Percentiles rank a stretch among this genome's conserved stretches.
Conservation (phyloP, 2,113 vertebrate genomes). For the Fregetta grallaria region DNA sequence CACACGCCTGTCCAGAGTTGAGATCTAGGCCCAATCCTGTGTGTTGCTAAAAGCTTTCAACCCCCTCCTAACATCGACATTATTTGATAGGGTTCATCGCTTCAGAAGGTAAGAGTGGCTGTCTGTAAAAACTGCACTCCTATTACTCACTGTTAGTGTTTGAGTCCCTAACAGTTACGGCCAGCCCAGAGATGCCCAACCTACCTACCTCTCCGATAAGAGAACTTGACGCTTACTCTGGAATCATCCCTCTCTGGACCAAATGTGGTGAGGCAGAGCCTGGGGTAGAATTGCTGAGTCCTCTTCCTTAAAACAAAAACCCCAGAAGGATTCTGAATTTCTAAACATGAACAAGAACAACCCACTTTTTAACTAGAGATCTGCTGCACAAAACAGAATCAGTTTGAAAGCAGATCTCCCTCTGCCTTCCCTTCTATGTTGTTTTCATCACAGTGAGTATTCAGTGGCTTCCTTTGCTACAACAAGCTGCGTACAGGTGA, state of each 20-base stretch:
- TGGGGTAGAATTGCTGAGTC: background rate
- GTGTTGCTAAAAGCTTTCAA: background rate
- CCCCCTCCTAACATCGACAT: background rate
- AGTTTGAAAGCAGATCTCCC: background rate
- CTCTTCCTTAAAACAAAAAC: background rate
- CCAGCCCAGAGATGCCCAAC: background rate
- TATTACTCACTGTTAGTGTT: background rate
- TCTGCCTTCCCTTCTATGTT: background rate
- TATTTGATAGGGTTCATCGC: background rate
- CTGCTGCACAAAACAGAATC: background rate
- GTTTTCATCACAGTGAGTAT: rapidly evolving
- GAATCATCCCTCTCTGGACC: background rate
- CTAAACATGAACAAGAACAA: background rate
- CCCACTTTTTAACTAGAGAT: background rate
- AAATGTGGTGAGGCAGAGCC: background rate
- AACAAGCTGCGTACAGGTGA: background rate
- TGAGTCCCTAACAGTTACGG: background rate
- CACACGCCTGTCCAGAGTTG: background rate
- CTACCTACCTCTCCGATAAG: background rate
- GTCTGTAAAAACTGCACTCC: background rate
- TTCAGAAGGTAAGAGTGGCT: background rate
- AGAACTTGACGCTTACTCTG: background rate
- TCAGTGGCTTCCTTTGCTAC: background rate
- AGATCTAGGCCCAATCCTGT: background rate
- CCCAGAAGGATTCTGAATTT: background rate